Conservation (phyloP, 2,113 vertebrate genomes). For the Orcinus orca region DNA sequence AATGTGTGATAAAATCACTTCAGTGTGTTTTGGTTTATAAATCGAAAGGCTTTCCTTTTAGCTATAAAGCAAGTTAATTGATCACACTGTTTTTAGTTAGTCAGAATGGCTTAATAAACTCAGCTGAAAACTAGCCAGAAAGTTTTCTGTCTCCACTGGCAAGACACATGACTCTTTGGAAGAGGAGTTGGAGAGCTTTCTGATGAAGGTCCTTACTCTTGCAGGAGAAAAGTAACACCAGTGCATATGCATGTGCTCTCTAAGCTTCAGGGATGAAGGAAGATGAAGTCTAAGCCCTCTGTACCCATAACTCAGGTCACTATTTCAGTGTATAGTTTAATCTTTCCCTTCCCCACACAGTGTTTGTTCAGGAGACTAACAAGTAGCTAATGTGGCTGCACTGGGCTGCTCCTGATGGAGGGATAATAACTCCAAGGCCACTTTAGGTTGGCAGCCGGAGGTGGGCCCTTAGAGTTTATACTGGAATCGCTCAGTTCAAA, state of each 20-base stretch:
- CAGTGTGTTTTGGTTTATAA: not conserved
- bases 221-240: not conserved
- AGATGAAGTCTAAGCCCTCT: not conserved
- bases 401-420: not conserved
- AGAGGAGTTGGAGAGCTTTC: not conserved
- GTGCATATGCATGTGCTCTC: no score
- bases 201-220: not conserved
- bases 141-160: not conserved
- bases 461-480: not conserved
- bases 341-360: not conserved
- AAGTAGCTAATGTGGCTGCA: not conserved
- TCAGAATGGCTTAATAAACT: not conserved
- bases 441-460: not conserved
- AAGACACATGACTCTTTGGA: not conserved
- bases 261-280: not conserved
- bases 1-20: constrained; percentile 23
- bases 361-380: not conserved
- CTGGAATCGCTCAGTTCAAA: not conserved
- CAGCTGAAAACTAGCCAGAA: not conserved
- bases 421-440: not conserved
- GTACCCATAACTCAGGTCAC: not conserved
- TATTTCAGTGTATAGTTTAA: not conserved
- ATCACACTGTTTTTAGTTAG: not conserved
- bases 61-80: not conserved
- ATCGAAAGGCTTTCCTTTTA: not conserved